phyloP scores from a whole-genome alignment of 2,888 invertebrate genomes.

The Lordiphosa andalusiaca region DNA sequence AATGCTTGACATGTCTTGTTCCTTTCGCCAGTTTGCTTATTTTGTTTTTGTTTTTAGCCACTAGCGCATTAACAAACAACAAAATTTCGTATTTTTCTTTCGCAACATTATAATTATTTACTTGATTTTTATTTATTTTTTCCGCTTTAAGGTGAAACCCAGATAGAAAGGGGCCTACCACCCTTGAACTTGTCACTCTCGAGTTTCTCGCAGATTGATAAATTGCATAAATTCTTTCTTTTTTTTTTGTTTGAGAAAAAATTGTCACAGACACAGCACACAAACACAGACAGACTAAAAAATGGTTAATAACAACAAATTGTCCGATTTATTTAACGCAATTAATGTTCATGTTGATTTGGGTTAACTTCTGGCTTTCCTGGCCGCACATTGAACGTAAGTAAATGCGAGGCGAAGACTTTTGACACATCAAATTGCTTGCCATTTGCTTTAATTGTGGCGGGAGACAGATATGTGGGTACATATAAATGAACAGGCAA shows the following conservation, averaged over 20 bases:
- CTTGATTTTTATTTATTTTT: conserved; percentile 41
- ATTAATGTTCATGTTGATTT: conserved; percentile 43
- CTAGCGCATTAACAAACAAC: conserved; percentile 38
- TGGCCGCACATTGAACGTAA: conserved; percentile 31
- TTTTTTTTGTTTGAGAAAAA: background rate
- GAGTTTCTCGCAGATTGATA: conserved; percentile 17
- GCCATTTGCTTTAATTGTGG: conserved; percentile 45
- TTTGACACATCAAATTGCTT: conserved; percentile 44
- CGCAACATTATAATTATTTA: conserved; percentile 46
- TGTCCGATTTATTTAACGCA: conserved; percentile 46
- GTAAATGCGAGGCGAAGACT: conserved; percentile 34
- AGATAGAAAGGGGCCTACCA: background rate
- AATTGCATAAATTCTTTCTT: conserved; percentile 21
- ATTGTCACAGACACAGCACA: conserved; percentile 8
- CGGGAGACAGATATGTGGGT: conserved; percentile 21
- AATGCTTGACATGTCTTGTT: conserved; percentile 66
- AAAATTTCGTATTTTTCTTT: conserved; percentile 15
- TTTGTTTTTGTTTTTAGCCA: conserved; percentile 35
- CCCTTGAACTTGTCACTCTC: conserved; percentile 16
- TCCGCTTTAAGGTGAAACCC: conserved; percentile 11
- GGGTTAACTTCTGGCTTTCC: conserved; percentile 22
- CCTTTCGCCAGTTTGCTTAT: conserved; percentile 41
- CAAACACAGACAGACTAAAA: conserved; percentile 5
- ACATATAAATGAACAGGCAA: background rate
- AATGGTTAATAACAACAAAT: conserved; percentile 36